Evolutionary conservation across 2,888 invertebrate species (phyloP), one percentile per base, ranked within the genome.

Genomic region (Orthosia cruda): DNA sequence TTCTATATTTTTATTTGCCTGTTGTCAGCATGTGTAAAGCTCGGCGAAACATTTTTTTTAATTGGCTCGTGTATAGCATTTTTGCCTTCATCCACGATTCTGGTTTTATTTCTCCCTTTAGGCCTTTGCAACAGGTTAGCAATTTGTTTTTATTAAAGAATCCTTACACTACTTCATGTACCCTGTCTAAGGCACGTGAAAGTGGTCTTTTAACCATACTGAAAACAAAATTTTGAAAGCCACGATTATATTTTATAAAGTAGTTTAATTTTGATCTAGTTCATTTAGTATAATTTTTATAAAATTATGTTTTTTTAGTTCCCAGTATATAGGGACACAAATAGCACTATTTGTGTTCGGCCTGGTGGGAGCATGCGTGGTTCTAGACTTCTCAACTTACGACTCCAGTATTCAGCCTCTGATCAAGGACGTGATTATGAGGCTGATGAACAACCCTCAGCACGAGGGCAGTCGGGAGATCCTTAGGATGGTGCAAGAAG

Each of bases 401-500:
- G 97, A 98, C 93, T 98, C 99, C 68, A 97, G 97, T 80, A 97
- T 99, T 85, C 98, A 98, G 90, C 98, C 98, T 0, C 95, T 98
- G 83, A 97, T 99, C 86, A 97, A 97, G 74, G 97, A 97, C 61
- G 97, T 98, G 65, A 97, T 99, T 95, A 96, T 97, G 45, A 94
- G 97, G 63, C 97, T 99, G 75, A 98, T 99, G 86, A 97, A 98
- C 92, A 98, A 98, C 87, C 98, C 98, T 5, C 97, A 98, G 85
- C 97, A 98, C 88, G 97, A 98, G 71, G 97, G 97, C 83, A 98
- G 98, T 64, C 95, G 97, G 68, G 96, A 97, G 84, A 97, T 98
- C 66, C 96, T 99, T 32, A 97, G 98, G 88, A 97, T 98, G 97
- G 98, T 99, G 63, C 99, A 99, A 92, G 98, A 99, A 97, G 98